A percentile compares a stretch with the other conserved stretches of the same genome.
phyloP scores from a whole-genome alignment of 2,113 vertebrate species.

The Grus americana region DNA sequence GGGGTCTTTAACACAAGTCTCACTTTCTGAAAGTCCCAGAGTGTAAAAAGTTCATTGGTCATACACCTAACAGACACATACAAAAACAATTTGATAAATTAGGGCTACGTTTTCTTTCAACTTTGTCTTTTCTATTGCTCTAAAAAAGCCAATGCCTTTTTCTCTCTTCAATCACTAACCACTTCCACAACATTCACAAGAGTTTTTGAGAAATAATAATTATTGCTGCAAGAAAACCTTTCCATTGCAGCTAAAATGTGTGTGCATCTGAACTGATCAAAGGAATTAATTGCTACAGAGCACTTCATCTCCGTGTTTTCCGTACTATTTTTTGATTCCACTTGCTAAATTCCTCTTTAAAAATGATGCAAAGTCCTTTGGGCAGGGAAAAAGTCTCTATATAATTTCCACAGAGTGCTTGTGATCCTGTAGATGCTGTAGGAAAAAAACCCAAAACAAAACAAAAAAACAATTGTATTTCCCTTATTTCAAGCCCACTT shows the following conservation, averaged over 20 bases:
- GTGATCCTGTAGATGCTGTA: neutral
- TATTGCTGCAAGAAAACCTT: neutral
- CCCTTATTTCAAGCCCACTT: neutral
- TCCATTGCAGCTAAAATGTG: neutral
- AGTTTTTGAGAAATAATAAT: neutral
- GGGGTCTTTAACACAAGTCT: neutral
- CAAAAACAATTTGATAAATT: neutral
- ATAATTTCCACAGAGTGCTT: neutral
- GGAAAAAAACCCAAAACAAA: neutral
- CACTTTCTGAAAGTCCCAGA: neutral
- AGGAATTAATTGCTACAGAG: neutral
- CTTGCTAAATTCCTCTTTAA: neutral
- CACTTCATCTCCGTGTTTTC: neutral
- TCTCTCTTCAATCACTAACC: neutral
- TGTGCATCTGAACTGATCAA: neutral
- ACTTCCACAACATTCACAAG: neutral
- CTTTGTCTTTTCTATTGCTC: neutral
- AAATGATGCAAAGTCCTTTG: neutral
- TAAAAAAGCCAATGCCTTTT: neutral
- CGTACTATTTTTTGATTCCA: neutral
- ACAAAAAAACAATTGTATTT: neutral
- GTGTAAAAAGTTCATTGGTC: neutral
- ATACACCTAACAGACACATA: neutral
- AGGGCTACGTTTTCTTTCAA: neutral
- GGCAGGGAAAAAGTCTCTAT: neutral